phyloP scores from a whole-genome alignment of 2,888 invertebrate species.

The Torymus auratus region DNA sequence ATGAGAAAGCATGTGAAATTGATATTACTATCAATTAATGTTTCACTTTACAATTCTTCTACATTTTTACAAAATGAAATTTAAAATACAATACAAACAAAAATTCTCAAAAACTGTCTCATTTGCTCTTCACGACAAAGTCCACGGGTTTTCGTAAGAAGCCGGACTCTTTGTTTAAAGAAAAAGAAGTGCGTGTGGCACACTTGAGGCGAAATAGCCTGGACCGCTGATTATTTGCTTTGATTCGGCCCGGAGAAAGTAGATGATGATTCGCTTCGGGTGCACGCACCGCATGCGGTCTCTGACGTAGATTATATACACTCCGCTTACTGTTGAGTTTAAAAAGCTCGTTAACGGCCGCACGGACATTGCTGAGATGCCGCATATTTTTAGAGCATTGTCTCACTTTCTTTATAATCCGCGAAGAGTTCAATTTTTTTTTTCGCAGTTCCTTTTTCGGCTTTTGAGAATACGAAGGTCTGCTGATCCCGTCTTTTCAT shows the following conservation, averaged over 20 bases:
- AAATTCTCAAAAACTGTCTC: no score
- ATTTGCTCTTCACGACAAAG: no score
- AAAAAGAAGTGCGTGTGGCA: slow-evolving; percentile 6
- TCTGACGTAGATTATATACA: slow-evolving; percentile 32
- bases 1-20: no score
- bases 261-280: slow-evolving; percentile 37
- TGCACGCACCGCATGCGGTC: background rate
- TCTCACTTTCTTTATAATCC: background rate
- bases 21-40: no score
- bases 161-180: background rate
- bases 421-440: background rate
- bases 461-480: no score
- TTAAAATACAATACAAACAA: no score
- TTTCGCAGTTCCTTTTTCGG: background rate
- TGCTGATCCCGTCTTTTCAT: no score
- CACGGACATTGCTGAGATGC: background rate
- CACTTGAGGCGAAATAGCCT: slow-evolving; percentile 26
- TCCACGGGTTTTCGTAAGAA: background rate
- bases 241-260: slow-evolving; percentile 31
- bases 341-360: slow-evolving; percentile 10
- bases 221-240: slow-evolving; percentile 45
- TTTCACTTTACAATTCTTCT: no score
- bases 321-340: background rate
- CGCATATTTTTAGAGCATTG: slow-evolving; percentile 37
- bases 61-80: no score